phyloP scores from a whole-genome alignment of 2,797 vertebrate genomes.

The Pantherophis vulpinus region DNA sequence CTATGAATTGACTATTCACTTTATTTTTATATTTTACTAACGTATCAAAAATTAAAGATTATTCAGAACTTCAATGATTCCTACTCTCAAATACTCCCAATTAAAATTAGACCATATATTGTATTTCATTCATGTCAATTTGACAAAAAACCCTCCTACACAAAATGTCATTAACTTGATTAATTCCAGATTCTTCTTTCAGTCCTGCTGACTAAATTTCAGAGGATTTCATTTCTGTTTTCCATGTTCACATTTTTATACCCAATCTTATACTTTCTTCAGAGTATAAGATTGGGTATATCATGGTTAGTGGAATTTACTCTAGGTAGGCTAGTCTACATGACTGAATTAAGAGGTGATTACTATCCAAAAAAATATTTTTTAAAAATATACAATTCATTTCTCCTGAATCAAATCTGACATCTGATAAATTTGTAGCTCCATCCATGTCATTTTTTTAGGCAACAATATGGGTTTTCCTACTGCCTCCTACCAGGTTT shows the following conservation, averaged over 20 bases:
- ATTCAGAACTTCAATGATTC: background rate
- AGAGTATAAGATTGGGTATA: background rate
- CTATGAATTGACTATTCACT: background rate
- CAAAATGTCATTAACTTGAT: background rate
- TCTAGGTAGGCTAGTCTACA: background rate
- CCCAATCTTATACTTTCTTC: background rate
- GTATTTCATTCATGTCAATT: background rate
- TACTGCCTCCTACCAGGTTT: background rate
- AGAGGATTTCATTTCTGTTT: background rate
- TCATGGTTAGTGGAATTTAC: background rate
- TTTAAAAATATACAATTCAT: background rate
- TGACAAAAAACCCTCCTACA: background rate
- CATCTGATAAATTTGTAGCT: background rate
- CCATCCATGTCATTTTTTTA: background rate
- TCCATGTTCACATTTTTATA: background rate
- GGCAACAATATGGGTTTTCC: background rate
- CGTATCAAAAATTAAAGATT: background rate
- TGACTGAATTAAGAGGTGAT: background rate
- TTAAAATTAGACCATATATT: background rate
- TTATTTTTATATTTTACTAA: background rate
- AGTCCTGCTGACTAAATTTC: background rate
- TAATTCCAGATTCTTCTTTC: background rate
- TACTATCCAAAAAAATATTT: background rate
- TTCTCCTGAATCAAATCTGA: background rate
- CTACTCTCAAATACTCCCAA: background rate